Base-by-base conservation (phyloP, 2,113 vertebrate genomes). In the Piprites chloris region DNA sequence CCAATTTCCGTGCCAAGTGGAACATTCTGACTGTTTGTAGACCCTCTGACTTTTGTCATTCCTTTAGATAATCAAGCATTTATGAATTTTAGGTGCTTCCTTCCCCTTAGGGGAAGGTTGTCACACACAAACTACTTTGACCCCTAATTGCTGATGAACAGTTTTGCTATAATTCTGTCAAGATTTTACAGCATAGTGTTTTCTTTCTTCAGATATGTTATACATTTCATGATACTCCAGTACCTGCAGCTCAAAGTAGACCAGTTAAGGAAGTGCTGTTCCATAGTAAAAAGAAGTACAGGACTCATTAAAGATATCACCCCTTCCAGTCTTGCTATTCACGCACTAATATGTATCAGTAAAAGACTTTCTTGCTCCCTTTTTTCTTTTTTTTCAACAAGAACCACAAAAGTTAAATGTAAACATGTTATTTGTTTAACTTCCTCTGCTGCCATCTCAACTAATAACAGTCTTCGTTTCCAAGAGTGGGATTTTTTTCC, bases 361-460 rank as follows among this genome's bases (percentile, higher is more conserved):
- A 28, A 49, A 59, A 79, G 32, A 72, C 20, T 50, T 69, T 59
- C 14, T 76, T 42, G 24, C 5, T 73, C 22, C 27, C 19, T 73
- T 88, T 42, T 80, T 37, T 58, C n/a, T 66, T 56, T 71, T 39
- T 67, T 65, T 85, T 39, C 59, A 93, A 50, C 44, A 85, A 85
- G n/a, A 87, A 89, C 35, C 53, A 88, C 52, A 91, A 93, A 93
- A 96, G 55, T 93, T 93, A 94, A 93, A 94, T 1, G 9, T 46
- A 91, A 83, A 85, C 26, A 95, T 90, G 37, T 52, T 95, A 92
- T 92, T 95, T 97, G 90, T 91, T 96, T 94, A 95, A 95, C 62
- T 86, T 95, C 37, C 56, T 85, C 61, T 4, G 2, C 37, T 56
- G 32, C 56, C 23, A 92, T 77, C 47, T 55, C 14, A 55, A 50